A percentile compares a stretch with the other conserved stretches of the same genome.
Conservation (phyloP, 2,797 vertebrate genomes). For the Gallinago stenura region DNA sequence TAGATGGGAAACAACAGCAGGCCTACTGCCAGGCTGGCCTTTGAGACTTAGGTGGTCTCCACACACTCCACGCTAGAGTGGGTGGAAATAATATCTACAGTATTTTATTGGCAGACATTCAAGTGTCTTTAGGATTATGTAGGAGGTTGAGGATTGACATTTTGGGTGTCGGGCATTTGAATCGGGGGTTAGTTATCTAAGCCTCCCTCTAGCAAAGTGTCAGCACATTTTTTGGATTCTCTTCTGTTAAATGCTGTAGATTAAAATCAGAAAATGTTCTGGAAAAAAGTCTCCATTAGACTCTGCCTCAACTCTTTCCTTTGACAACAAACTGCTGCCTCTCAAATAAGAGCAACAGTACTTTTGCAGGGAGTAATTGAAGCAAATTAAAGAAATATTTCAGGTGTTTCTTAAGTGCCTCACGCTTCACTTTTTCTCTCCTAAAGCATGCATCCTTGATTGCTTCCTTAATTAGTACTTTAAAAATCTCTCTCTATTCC, state of each 20-base stretch:
- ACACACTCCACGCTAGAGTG: accelerated
- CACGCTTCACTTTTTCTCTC: slow-evolving; percentile 22
- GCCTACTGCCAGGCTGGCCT: neutral
- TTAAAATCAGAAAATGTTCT: neutral
- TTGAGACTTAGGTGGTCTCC: neutral
- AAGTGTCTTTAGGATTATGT: neutral
- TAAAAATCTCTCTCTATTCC: neutral
- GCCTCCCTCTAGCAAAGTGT: neutral
- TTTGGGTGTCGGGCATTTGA: neutral
- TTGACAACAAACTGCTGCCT: neutral
- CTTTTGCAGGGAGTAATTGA: neutral
- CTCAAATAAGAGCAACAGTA: neutral
- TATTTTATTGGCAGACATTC: neutral
- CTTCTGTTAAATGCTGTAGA: neutral
- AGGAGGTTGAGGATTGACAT: neutral
- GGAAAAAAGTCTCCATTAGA: neutral
- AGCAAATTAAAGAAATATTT: slow-evolving; percentile 42
- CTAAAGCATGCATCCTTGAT: slow-evolving; percentile 43
- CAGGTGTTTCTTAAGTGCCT: slow-evolving; percentile 18
- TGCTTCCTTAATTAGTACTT: slow-evolving; percentile 61
- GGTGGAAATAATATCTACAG: neutral
- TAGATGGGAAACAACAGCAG: neutral
- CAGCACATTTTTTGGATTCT: neutral
- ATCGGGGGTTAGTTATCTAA: neutral
- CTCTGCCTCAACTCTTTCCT: neutral